Percentiles rank a stretch among this genome's conserved stretches.
Evolutionary conservation across 2,888 invertebrate species (phyloP).

Genomic region (Thereva unica): DNA sequence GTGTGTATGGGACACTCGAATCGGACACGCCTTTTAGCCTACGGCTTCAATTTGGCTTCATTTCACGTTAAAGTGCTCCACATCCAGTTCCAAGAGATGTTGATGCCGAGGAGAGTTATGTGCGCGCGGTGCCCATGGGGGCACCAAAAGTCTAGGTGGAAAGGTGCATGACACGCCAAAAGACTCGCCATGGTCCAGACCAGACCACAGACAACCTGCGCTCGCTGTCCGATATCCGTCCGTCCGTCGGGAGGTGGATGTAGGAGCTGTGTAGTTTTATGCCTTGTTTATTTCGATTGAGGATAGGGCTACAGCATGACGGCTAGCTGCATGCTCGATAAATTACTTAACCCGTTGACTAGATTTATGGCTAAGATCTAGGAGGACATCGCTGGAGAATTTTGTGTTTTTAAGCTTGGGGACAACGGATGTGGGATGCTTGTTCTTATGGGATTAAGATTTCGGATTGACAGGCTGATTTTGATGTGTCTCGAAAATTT

Average conservation of each 20-base stretch:
- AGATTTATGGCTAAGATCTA: slow-evolving; percentile 11
- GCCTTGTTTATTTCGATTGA: slow-evolving; percentile 5
- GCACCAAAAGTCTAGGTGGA: slow-evolving; percentile 20
- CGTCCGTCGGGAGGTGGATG: too few species aligned
- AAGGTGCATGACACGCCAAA: slow-evolving; percentile 14
- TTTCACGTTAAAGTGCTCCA: slow-evolving; percentile 10
- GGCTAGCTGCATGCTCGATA: slow-evolving; percentile 12
- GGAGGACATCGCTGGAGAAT: not conserved
- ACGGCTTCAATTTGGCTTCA: slow-evolving; percentile 28
- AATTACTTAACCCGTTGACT: slow-evolving; percentile 21
- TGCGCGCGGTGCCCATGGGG: slow-evolving; percentile 11
- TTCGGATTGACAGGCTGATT: not conserved
- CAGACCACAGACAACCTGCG: slow-evolving; percentile 16
- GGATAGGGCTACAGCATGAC: slow-evolving; percentile 16
- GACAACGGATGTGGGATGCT: not conserved
- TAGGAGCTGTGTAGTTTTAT: slow-evolving; percentile 1
- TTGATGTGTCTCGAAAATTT: not conserved
- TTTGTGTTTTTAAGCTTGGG: slow-evolving; percentile 1
- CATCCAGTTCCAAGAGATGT: not conserved
- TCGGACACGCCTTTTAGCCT: slow-evolving; percentile 42
- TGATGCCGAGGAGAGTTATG: not conserved
- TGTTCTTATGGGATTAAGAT: not conserved
- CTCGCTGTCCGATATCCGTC: not conserved
- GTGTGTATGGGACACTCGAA: not conserved
- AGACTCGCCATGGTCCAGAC: not conserved